Percentiles rank a stretch among this genome's conserved stretches.
phyloP scores from a whole-genome alignment of 2,113 vertebrate species.

The Indri indri region DNA sequence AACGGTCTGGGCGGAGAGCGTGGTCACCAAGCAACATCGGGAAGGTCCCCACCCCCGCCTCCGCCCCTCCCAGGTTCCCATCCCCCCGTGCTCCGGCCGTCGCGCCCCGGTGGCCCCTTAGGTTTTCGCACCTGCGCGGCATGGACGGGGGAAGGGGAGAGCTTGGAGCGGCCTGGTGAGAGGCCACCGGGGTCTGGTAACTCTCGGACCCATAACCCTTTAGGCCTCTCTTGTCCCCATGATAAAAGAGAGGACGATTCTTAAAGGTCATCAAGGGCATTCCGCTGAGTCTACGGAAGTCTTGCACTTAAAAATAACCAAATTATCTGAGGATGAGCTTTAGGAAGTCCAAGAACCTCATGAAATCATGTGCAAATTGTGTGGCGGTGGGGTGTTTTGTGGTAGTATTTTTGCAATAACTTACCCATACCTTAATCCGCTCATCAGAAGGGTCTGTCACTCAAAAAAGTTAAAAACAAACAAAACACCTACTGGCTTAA shows the following conservation, averaged over 20 bases:
- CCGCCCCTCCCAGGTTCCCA: neutral
- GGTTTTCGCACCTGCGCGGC: slow-evolving; percentile 63
- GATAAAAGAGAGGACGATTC: neutral
- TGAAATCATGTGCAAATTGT: neutral
- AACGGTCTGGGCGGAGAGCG: slow-evolving; percentile 62
- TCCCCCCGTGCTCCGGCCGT: rapidly evolving
- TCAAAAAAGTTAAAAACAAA: neutral
- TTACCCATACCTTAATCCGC: neutral
- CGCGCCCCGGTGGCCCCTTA: neutral
- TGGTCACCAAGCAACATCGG: slow-evolving; percentile 66
- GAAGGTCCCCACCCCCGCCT: slow-evolving; percentile 44
- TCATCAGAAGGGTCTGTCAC: neutral
- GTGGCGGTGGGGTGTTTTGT: neutral
- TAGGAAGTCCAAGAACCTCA: neutral
- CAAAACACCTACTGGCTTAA: slow-evolving; percentile 12
- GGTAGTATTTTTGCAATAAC: neutral
- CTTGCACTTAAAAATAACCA: neutral
- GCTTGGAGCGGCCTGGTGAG: neutral
- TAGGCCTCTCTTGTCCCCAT: neutral
- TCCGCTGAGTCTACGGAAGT: neutral
- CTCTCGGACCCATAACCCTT: neutral
- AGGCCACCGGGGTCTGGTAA: neutral
- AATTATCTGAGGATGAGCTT: neutral
- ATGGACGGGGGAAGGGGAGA: neutral
- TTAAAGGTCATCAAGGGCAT: slow-evolving; percentile 15